Evolutionary conservation across 1,140 invertebrate genomes (phyloP).

Genomic region (Chironomus tepperi): DNA sequence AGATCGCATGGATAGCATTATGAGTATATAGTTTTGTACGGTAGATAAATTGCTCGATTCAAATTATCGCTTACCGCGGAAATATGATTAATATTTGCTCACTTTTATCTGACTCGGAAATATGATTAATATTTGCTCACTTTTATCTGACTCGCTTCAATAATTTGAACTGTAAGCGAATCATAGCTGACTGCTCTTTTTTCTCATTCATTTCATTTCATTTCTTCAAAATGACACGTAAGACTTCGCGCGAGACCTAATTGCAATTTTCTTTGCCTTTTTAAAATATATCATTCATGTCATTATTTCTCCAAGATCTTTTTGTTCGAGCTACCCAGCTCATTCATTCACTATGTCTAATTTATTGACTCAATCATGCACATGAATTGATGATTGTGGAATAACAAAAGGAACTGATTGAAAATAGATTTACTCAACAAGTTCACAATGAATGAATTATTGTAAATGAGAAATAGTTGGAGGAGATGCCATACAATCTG

Average conservation of each 20-base stretch:
- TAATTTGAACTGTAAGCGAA: constrained; percentile 1
- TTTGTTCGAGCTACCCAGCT: neutral
- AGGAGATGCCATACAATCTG: too few species aligned
- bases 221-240: neutral
- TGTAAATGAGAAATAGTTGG: too few species aligned
- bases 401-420: too few species aligned
- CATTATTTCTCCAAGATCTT: neutral
- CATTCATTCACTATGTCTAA: constrained; percentile 2
- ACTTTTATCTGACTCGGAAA: neutral
- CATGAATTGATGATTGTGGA: too few species aligned
- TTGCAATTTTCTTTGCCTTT: neutral
- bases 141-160: constrained; percentile 7
- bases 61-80: constrained; percentile 17
- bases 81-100: constrained; percentile 20
- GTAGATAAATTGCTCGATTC: constrained; percentile 17
- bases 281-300: constrained; percentile 4
- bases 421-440: too few species aligned
- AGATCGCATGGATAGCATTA: constrained; percentile 10
- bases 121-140: neutral
- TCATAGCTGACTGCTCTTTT: too few species aligned
- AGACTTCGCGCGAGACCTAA: constrained; percentile 11
- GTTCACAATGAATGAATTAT: neutral
- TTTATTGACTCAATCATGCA: neutral
- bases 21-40: neutral
- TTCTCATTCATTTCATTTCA: neutral